Base-by-base conservation (phyloP, 2,797 vertebrate genomes). In the Monodelphis domestica region DNA sequence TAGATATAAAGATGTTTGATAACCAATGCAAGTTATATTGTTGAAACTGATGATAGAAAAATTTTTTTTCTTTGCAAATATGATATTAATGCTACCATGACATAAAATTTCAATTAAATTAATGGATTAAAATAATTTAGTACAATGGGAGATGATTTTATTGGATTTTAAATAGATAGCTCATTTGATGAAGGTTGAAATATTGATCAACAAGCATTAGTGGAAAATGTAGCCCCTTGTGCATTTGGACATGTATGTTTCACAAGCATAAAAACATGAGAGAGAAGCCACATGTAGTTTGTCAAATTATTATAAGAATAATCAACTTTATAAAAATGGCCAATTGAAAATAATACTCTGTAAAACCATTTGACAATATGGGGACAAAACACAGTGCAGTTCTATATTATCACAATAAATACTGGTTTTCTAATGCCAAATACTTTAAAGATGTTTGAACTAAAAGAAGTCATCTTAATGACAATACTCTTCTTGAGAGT, bases 31-130 rank as follows among this genome's bases (percentile, higher is more conserved):
- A 38, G 26, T 26, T 84, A 50, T 50, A 3, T 84, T 84, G 24
- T 26, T 84, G 38, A 21, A 59, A 59, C 3, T 59, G 29, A 59
- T 57, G 6, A 29, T 78, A 45, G 70, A 3, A 84, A 50, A 84
- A 10, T 4, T 38, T 9, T 45, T 24, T 78, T 50, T 30, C 50
- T 84, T 84, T 26, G 38, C 21, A 26, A 12, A 11, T 26, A 50
- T 84, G 38, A 78, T 45, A 2, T 6, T 30, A 94, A 26, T 59
- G 52, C 53, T 45, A 84, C 54, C 59, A 59, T 38, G 10, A 63
- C 33, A 55, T 14, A 93, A 52, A 29, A 50, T 93, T 92, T 92
- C 90, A 90, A 95, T 88, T 91, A 90, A 94, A 94, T 84, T 57
- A 95, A 93, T 91, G 30, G 54, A 54, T 45, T 84, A 26, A 78